Evolutionary conservation across 2,888 invertebrate genomes (phyloP).

Genomic region (Fabriciana adippe): DNA sequence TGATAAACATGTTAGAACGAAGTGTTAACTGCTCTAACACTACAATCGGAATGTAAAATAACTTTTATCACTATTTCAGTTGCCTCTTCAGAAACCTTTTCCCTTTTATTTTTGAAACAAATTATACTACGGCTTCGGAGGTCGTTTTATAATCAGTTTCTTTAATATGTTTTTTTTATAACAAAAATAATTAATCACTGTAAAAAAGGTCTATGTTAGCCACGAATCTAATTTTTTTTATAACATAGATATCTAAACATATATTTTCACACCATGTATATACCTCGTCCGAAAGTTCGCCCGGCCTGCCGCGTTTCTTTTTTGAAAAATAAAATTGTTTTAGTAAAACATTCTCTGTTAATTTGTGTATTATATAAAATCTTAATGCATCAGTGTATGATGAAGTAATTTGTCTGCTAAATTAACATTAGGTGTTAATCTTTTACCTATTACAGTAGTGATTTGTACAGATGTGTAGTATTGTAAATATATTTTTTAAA

Average conservation of each 20-base stretch:
- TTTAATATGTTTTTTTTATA: conserved; percentile 25
- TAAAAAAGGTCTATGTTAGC: conserved; percentile 76
- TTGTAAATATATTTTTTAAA: conserved; percentile 6
- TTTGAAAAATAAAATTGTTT: conserved; percentile 81
- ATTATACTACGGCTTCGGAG: conserved; percentile 38
- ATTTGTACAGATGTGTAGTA: conserved; percentile 22
- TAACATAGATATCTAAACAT: conserved; percentile 76
- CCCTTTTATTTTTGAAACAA: conserved; percentile 37
- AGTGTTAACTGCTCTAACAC: conserved; percentile 56
- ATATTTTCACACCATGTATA: conserved; percentile 71
- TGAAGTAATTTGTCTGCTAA: conserved; percentile 13
- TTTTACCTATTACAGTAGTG: conserved; percentile 7
- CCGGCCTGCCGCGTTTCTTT: conserved; percentile 89
- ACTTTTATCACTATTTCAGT: conserved; percentile 11
- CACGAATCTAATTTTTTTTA: conserved; percentile 73
- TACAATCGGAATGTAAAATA: conserved; percentile 30
- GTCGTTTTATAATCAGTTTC: conserved; percentile 42
- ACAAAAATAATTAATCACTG: conserved; percentile 66
- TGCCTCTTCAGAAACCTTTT: conserved; percentile 17
- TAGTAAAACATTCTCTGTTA: conserved; percentile 79
- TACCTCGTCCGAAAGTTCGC: conserved; percentile 90
- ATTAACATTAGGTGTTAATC: conserved; percentile 18
- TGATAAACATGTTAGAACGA: conserved; percentile 59
- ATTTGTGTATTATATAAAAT: conserved; percentile 52
- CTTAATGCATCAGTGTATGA: conserved; percentile 30